Percentiles rank a stretch among this genome's conserved stretches.
phyloP scores from a whole-genome alignment of 2,113 vertebrate genomes.

The Cyanocitta stelleri region DNA sequence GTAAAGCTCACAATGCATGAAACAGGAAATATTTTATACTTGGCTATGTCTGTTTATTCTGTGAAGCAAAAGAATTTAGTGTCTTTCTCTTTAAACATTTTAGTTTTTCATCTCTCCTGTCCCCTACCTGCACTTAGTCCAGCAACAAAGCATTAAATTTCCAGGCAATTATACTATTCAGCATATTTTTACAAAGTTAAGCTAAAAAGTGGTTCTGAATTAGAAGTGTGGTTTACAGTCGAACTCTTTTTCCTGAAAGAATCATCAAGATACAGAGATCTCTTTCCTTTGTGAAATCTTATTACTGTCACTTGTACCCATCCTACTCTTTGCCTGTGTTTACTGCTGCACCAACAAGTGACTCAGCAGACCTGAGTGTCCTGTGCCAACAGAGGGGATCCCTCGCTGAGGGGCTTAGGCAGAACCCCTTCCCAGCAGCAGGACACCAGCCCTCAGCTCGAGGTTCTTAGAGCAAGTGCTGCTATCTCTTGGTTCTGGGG shows the following conservation, averaged over 20 bases:
- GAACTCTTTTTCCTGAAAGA: background rate
- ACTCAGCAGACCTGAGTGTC: background rate
- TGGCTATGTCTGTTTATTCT: background rate
- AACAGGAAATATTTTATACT: background rate
- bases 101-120: background rate
- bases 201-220: background rate
- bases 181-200: background rate
- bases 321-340: background rate
- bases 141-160: background rate
- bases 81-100: background rate
- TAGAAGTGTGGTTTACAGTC: background rate
- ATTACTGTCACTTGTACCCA: background rate
- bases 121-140: background rate
- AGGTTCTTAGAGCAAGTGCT: background rate
- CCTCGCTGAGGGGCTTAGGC: fast-evolving
- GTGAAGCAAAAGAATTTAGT: background rate
- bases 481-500: background rate
- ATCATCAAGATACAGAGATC: background rate
- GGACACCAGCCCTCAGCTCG: background rate
- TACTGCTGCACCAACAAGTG: background rate
- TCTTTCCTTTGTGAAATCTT: background rate
- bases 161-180: background rate
- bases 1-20: background rate
- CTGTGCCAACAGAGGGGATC: background rate
- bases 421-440: background rate